Evolutionary conservation across 2,888 invertebrate genomes (phyloP), one percentile per base, ranked within the genome.

Genomic region (Clunio marinus): DNA sequence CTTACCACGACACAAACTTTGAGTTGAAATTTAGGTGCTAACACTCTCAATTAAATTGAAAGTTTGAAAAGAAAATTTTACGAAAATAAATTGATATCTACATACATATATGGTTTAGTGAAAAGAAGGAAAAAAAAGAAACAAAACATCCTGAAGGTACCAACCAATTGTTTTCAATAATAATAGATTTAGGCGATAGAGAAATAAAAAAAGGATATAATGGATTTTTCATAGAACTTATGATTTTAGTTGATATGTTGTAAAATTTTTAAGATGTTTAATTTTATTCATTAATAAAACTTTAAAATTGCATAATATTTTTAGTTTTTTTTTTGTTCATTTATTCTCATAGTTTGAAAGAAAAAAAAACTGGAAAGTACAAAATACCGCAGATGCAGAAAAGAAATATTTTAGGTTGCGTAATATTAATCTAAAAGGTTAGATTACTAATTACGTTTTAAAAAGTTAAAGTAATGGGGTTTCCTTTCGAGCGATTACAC

Each of bases 281-380:
- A 63, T 63, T 76, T 78, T 63, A 27, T 41, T 24, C 25, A 32
- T 28, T 62, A 59, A 55, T 69, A 77, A 76, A 80, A 79, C 76
- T 77, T 20, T 20, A 51, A 51, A 51, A 51, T 41, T 41, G n/a
- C 10, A n/a, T 41, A 7, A n/a, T 15, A n/a, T 41, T n/a, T 5
- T 10, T 41, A n/a, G 41, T n/a, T 32, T 32, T 15, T 41, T 41
- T 10, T 41, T 41, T 15, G 10, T 41, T 41, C 32, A 41, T 5
- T 41, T 10, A 41, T 2, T 10, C 15, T 41, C 15, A 7, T 8
- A 41, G 41, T 41, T 41, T n/a, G n/a, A n/a, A n/a, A n/a, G n/a
- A n/a, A n/a, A n/a, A n/a, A n/a, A n/a, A n/a, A n/a, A n/a, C n/a
- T n/a, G n/a, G n/a, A n/a, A n/a, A n/a, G n/a, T n/a, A n/a, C n/a